Base-by-base conservation (phyloP, 2,888 invertebrate species). In the Timema cristinae region DNA sequence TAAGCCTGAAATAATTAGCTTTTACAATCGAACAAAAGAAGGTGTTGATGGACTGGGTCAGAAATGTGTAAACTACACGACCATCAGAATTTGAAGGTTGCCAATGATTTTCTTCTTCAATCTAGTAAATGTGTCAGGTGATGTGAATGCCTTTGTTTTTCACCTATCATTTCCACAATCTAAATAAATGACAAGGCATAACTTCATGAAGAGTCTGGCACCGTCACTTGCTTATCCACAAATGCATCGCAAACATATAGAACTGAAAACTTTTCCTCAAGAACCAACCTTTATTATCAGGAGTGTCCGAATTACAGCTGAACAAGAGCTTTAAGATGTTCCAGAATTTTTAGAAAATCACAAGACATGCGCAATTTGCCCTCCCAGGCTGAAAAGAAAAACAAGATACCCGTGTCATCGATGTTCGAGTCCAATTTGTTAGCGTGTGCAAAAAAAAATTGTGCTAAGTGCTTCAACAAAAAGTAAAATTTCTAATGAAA, bases 21-120 rank as follows among this genome's bases (percentile, higher is more conserved):
- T 73, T 56, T 77, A 78, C 70, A 78, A 78, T 71, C 73, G 68
- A 16, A 78, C 77, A 52, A 78, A 78, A 75, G 76, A 74, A 56
- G 76, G 76, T n/a, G 76, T 77, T 11, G 76, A 77, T 70, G 67
- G 72, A 47, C 52, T 78, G 16, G 78, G 78, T 67, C 63, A 77
- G 71, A 78, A 76, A 71, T 78, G 76, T 74, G 75, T 76, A 66
- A 77, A 67, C 70, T 77, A 77, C 71, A 73, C 75, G 32, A 72
- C 72, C 69, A 72, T 77, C 50, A 51, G 76, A 72, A 76, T 75
- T 56, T 72, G 75, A 72, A 59, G 78, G 11, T 78, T 78, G 77
- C 68, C 63, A 32, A 32, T 63, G 63, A 6, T 48, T 11, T 9
- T 77, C 47, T 78, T 77, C 70, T 75, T 73, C 68, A 63, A 71